Base-by-base conservation (phyloP, 2,888 invertebrate genomes). In the Choreutis nemorana region DNA sequence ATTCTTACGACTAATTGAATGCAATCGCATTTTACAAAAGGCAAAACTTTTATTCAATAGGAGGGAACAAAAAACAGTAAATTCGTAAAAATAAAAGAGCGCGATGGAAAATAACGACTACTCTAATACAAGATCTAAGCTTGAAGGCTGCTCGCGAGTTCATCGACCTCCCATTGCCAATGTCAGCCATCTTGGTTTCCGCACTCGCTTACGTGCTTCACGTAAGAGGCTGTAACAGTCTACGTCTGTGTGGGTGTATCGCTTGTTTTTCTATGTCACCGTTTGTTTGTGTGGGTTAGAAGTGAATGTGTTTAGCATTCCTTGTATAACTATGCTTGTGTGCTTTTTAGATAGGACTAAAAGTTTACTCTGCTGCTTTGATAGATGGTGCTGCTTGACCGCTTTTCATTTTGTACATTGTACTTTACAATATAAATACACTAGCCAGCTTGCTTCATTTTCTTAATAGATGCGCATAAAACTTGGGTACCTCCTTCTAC, bases 131-230 rank as follows among this genome's bases (percentile, higher is more conserved):
- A 67, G 71, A 66, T 65, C 66, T 73, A 72, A 73, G 75, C 73
- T 71, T 66, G 77, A 77, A 77, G 77, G 78, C 70, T 77, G 65
- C 66, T 57, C 62, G 61, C 63, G 61, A 60, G 65, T 50, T 59
- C 75, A 59, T 75, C 73, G 75, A 73, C 66, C 68, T 47, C 41
- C 73, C 78, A 78, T 73, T 78, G 78, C 78, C 78, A 78, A 78
- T 78, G 78, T 77, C 78, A 78, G 78, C 77, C 77, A 77, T 75
- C 70, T 77, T 75, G 73, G 71, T 73, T 77, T 75, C 77, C 77
- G 77, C 75, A 67, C 59, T 71, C 63, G 75, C 73, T 77, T 75
- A 73, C 72, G 72, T 72, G 65, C 72, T 62, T 72, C 73, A 77
- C 77, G 77, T 77, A 77, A 77, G 77, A 77, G 66, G 71, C 75